phyloP scores from a whole-genome alignment of 2,797 vertebrate species.

The Emydoidea blandingii region DNA sequence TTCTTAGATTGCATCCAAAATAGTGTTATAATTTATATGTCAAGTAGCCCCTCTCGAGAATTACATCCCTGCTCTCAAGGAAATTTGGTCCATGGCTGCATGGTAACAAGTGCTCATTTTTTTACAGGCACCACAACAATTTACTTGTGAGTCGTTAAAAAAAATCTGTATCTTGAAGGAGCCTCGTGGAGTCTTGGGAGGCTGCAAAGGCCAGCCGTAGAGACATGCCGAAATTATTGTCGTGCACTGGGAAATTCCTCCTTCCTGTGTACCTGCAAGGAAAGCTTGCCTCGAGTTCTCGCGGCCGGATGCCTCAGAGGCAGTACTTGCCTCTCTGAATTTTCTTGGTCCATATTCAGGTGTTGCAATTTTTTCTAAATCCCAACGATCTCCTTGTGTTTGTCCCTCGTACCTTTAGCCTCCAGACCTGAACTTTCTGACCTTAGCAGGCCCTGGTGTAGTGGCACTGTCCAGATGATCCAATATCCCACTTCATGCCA shows the following conservation, averaged over 20 bases:
- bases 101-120: not conserved
- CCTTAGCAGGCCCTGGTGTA: not conserved
- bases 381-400: not conserved
- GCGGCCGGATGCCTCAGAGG: not conserved
- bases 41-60: constrained; percentile 49
- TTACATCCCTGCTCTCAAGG: constrained; percentile 40
- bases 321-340: not conserved
- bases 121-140: constrained; percentile 23
- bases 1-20: constrained; percentile 49
- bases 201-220: rapidly evolving
- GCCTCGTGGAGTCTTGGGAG: rapidly evolving
- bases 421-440: not conserved
- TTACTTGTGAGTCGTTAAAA: not conserved
- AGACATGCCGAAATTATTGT: rapidly evolving
- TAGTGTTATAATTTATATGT: constrained; percentile 9
- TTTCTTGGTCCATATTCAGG: not conserved
- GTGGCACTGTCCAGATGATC: too few species aligned
- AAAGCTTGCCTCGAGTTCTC: rapidly evolving
- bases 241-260: rapidly evolving
- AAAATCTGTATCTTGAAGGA: not conserved
- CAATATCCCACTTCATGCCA: not conserved
- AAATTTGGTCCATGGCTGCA: constrained; percentile 35
- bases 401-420: not conserved
- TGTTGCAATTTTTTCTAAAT: not conserved
- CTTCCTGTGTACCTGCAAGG: rapidly evolving